These are phyloP conservation scores for Dyspetes luteomarginatus DNA, from an alignment of 2,888 invertebrate genomes.

Conservation along the genomic window DNA sequence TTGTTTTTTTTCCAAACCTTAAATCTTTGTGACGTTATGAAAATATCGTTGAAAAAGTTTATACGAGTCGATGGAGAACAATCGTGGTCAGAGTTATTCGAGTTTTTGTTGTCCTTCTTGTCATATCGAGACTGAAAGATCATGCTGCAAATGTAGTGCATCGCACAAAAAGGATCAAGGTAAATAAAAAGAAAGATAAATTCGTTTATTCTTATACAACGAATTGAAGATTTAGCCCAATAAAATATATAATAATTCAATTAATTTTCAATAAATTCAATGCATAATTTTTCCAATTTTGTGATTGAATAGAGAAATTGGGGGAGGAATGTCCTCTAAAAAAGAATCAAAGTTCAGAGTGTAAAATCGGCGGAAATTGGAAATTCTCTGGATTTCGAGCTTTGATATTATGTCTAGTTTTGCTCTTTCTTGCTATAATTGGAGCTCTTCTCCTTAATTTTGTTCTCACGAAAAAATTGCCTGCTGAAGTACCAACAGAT, in stretches of 20 bases:
- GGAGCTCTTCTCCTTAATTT: constrained; percentile 90
- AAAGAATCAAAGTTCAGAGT: constrained; percentile 72
- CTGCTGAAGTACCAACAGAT: neutral
- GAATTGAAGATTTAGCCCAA: neutral
- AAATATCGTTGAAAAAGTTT: too few species aligned
- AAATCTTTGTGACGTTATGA: too few species aligned
- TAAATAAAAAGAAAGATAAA: neutral
- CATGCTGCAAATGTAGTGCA: constrained; percentile 20
- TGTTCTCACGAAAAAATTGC: constrained; percentile 80
- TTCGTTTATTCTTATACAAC: neutral
- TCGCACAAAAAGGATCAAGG: constrained; percentile 3
- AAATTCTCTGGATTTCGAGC: constrained; percentile 87
- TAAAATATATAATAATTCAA: neutral
- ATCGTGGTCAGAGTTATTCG: constrained; percentile 2
- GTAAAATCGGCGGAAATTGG: constrained; percentile 73
- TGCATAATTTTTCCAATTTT: neutral
- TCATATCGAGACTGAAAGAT: constrained; percentile 15
- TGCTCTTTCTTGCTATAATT: constrained; percentile 88
- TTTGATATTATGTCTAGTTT: constrained; percentile 87
- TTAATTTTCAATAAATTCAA: neutral
- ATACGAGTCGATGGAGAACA: constrained; percentile 13
- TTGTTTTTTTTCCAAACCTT: too few species aligned
- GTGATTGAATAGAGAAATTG: constrained; percentile 51
- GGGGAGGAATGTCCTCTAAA: constrained; percentile 80
- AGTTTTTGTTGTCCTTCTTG: constrained; percentile 36